Percentiles rank a stretch among this genome's conserved stretches.
These are phyloP conservation scores for Lophius americanus DNA, from an alignment of 2,797 vertebrate genomes.

Conservation along the genomic window DNA sequence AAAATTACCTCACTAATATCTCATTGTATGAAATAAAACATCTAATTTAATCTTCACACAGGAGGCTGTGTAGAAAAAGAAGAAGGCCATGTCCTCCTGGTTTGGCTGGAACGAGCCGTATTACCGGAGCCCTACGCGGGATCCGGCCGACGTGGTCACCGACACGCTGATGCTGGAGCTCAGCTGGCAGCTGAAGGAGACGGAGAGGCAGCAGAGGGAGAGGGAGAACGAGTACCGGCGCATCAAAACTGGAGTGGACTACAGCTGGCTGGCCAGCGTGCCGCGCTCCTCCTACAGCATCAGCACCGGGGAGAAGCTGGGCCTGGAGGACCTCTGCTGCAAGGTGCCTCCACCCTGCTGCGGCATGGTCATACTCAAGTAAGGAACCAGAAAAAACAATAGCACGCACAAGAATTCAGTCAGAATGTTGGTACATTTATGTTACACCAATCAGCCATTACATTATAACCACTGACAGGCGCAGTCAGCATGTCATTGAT, in stretches of 20 bases:
- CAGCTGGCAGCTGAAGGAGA: conserved; percentile 92
- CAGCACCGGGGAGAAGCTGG: conserved; percentile 87
- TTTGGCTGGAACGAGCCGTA: conserved; percentile 88
- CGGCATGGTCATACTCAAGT: conserved; percentile 92
- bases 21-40: background rate
- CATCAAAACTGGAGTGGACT: conserved; percentile 91
- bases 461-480: too few relatives aligned
- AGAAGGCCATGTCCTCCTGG: conserved; percentile 86
- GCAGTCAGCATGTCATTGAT: too few relatives aligned
- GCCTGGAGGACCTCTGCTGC: conserved; percentile 91
- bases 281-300: conserved; percentile 86
- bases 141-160: conserved; percentile 88
- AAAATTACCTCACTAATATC: background rate
- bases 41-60: background rate
- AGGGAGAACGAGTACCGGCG: conserved; percentile 85
- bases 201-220: conserved; percentile 88
- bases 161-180: conserved; percentile 98
- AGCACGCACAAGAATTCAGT: too few relatives aligned
- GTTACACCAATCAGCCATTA: too few relatives aligned
- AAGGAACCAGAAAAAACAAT: conserved; percentile 28
- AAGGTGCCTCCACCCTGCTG: conserved; percentile 93
- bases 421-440: too few relatives aligned
- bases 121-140: conserved; percentile 80
- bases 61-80: conserved; percentile 19
- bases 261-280: conserved; percentile 92